A percentile compares a stretch with the other conserved stretches of the same genome.
These are phyloP conservation scores for Geopemphigus sp. DNA, from an alignment of 1,140 invertebrate species.

Conservation along the genomic window DNA sequence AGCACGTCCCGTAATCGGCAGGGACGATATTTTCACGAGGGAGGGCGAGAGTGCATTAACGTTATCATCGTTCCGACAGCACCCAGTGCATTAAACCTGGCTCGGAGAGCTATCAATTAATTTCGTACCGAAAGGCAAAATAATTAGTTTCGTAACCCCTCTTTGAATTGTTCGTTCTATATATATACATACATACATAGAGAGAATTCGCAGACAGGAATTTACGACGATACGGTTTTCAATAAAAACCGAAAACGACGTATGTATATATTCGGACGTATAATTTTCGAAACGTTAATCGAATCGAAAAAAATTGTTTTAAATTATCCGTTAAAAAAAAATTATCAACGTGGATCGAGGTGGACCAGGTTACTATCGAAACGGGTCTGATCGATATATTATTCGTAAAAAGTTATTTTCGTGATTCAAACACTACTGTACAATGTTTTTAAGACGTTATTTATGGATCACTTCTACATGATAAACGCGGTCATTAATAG, in stretches of 20 bases:
- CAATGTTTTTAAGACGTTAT: not conserved
- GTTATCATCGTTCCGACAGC: conserved; percentile 5
- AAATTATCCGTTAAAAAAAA: no score
- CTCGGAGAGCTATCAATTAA: conserved; percentile 39
- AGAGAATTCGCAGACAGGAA: not conserved
- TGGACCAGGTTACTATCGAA: not conserved
- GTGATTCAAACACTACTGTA: not conserved
- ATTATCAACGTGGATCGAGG: no score
- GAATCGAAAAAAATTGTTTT: no score
- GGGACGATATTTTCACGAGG: not conserved
- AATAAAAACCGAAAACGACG: not conserved
- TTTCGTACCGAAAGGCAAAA: conserved; percentile 36
- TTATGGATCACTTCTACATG: not conserved
- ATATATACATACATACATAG: no score
- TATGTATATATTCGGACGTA: not conserved
- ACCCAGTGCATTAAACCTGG: conserved; percentile 22
- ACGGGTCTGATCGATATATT: not conserved
- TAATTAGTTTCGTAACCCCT: conserved; percentile 41
- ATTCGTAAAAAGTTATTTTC: not conserved
- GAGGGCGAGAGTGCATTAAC: conserved; percentile 22
- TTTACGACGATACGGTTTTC: not conserved
- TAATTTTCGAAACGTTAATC: no score
- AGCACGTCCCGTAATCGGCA: conserved; percentile 20
- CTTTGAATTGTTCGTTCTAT: not conserved
- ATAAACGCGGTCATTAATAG: not conserved